Percentiles rank a stretch among this genome's conserved stretches.
Conservation (phyloP, 2,113 vertebrate species). For the Passer montanus region DNA sequence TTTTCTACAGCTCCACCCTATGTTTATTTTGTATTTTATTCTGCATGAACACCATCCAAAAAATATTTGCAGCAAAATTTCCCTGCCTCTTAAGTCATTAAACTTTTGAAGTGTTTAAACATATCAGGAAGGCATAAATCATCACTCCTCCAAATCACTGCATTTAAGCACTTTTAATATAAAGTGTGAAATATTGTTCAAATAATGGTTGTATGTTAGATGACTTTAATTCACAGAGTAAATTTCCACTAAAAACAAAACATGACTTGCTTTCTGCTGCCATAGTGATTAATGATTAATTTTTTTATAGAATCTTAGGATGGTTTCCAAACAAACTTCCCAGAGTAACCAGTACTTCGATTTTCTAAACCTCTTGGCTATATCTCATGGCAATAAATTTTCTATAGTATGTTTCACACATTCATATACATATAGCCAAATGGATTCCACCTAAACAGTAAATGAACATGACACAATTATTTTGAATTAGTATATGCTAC, state of each 20-base stretch:
- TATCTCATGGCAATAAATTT: not conserved
- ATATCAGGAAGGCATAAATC: not conserved
- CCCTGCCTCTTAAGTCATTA: not conserved
- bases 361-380: not conserved
- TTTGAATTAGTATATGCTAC: not conserved
- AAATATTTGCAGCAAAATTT: not conserved
- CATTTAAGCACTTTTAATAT: not conserved
- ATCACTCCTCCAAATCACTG: not conserved
- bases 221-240: not conserved
- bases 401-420: not conserved
- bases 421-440: not conserved
- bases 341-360: not conserved
- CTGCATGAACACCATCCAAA: not conserved
- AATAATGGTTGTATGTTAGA: not conserved
- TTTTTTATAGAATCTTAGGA: not conserved
- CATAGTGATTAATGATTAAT: not conserved
- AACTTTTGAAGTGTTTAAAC: not conserved
- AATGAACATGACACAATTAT: not conserved
- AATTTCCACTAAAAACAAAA: not conserved
- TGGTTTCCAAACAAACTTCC: not conserved
- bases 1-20: not conserved
- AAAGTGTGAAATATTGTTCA: not conserved
- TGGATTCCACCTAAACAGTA: not conserved
- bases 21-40: constrained; percentile 5
- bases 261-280: not conserved